Evolutionary conservation across 2,797 vertebrate genomes (phyloP).

Genomic region (Yasuhikotakia modesta): DNA sequence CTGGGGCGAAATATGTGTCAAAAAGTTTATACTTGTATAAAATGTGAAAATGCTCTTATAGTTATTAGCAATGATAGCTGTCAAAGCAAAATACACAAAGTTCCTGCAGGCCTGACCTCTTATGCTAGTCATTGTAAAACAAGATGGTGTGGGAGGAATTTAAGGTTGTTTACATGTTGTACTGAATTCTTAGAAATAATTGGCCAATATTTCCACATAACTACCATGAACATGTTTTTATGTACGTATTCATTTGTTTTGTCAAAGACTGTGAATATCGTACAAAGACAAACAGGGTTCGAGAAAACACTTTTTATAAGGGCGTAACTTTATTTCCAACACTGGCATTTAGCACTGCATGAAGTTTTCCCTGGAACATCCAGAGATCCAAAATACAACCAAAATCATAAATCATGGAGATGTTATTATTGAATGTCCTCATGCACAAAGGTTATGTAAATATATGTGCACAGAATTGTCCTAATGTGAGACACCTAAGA

Average conservation of each 20-base stretch:
- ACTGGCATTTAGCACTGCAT: slow-evolving; percentile 36
- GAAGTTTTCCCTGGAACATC: slow-evolving; percentile 27
- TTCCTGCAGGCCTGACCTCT: slow-evolving; percentile 1
- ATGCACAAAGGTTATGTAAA: background rate
- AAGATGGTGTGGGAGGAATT: slow-evolving; percentile 25
- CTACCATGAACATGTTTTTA: slow-evolving; percentile 47
- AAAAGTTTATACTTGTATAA: background rate
- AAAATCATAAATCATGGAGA: background rate
- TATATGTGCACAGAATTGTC: background rate
- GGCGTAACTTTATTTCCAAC: slow-evolving; percentile 29
- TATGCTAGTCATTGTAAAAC: slow-evolving; percentile 41
- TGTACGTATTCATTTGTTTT: slow-evolving; percentile 53
- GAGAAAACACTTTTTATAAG: slow-evolving; percentile 53
- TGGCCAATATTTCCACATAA: slow-evolving; percentile 45
- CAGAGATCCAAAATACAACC: background rate
- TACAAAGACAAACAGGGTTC: slow-evolving; percentile 24
- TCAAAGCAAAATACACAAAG: background rate
- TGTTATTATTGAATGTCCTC: background rate
- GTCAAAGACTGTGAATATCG: slow-evolving; percentile 42
- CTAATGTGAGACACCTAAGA: no score
- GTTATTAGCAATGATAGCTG: background rate
- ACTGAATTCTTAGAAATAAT: slow-evolving; percentile 43
- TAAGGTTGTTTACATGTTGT: slow-evolving; percentile 51
- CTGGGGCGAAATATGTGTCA: no score
- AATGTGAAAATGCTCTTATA: background rate